Evolutionary conservation across 2,113 vertebrate genomes (phyloP).

Genomic region (Cyprinus carpio): DNA sequence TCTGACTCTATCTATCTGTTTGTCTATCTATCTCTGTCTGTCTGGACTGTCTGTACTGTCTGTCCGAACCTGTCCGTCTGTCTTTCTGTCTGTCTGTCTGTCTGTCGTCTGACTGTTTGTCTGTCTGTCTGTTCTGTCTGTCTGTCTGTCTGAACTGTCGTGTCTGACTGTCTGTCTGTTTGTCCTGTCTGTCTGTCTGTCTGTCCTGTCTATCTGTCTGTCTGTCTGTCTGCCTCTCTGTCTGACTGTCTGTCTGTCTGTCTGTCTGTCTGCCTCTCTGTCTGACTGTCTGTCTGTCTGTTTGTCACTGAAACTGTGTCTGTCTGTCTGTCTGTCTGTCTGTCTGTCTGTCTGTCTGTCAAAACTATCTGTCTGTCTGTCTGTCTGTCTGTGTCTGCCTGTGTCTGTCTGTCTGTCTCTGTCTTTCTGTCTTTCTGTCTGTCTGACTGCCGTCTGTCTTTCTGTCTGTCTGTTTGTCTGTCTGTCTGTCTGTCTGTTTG

Average conservation of each 20-base stretch:
- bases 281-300: not conserved
- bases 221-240: not conserved
- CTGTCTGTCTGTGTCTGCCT: no score
- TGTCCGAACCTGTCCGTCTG: not conserved
- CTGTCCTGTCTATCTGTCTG: accelerated
- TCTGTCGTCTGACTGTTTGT: not conserved
- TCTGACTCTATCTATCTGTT: not conserved
- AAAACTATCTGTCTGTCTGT: no score
- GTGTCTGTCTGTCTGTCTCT: not conserved
- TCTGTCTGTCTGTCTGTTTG: not conserved
- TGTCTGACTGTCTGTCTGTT: not conserved
- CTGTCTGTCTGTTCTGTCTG: not conserved
- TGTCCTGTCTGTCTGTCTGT: not conserved
- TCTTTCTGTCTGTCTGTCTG: not conserved
- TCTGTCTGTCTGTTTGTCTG: not conserved
- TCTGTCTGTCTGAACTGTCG: not conserved
- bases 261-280: not conserved
- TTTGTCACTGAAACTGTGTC: no score
- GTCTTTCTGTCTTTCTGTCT: not conserved
- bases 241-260: not conserved
- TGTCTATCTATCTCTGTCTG: not conserved
- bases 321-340: not conserved
- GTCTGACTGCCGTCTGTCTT: not conserved
- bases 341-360: no score
- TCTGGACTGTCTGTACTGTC: not conserved